Conservation (phyloP, 2,113 vertebrate genomes). For the Myocastor coypus region DNA sequence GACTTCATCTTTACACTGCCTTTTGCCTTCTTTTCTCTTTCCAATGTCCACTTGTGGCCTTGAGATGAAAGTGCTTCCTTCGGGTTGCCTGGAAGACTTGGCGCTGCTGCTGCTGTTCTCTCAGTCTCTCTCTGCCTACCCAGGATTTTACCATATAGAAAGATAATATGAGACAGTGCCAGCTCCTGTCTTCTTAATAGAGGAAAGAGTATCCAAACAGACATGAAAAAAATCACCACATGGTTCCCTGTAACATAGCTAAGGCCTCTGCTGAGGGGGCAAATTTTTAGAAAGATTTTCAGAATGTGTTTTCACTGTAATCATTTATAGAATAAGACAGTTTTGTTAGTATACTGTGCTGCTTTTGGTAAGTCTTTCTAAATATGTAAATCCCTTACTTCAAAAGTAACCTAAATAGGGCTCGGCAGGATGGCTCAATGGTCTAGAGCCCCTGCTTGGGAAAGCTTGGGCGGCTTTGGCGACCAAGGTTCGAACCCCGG, state of each 20-base stretch:
- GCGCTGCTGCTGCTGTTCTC: not conserved
- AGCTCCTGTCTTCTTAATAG: not conserved
- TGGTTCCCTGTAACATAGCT: not conserved
- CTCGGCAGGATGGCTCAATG: too few species aligned
- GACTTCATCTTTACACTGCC: constrained; percentile 3
- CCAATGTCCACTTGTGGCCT: not conserved
- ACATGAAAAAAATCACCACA: not conserved
- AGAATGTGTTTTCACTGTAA: constrained; percentile 23
- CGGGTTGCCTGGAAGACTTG: not conserved
- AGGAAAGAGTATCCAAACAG: not conserved
- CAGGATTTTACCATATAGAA: not conserved
- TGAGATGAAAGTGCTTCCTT: not conserved
- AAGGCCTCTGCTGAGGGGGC: constrained; percentile 11
- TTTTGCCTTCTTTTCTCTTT: not conserved
- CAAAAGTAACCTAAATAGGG: constrained; percentile 66
- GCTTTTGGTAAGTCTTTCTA: constrained; percentile 37
- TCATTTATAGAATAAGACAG: constrained; percentile 31
- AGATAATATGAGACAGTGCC: not conserved
- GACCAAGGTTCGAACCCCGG: too few species aligned
- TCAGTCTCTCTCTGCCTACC: not conserved
- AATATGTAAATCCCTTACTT: constrained; percentile 51
- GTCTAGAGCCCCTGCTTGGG: too few species aligned
- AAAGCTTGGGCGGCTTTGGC: too few species aligned
- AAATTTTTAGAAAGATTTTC: constrained; percentile 64
- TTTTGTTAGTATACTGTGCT: constrained; percentile 37